Evolutionary conservation across 2,888 invertebrate species (phyloP), one percentile per base, ranked within the genome.

Genomic region (Brachycybe producta): DNA sequence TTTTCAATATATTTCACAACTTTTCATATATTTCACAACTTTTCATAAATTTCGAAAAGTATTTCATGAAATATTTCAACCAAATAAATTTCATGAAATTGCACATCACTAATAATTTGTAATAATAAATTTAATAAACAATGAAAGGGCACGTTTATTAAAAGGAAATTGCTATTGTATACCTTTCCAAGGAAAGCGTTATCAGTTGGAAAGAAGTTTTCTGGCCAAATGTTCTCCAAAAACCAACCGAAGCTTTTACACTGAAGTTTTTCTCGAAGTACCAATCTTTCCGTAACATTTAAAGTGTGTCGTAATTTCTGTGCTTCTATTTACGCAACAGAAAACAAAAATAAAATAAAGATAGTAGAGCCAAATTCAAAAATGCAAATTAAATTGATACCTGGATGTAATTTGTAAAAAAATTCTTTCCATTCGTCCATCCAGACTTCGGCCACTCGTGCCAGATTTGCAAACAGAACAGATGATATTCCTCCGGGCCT

Each of bases 351-450:
- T 41, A n/a, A 40, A 42, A 21, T 44, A 23, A 51, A 1, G 1
- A 40, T 5, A 21, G 3, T 21, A 11, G 15, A 35, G 3, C 5
- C 4, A 30, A 43, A 8, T 15, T 46, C 0, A 19, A 52, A 27
- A 51, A 13, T 8, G 47, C 13, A 7, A 42, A 41, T 15, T 4
- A 34, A 49, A 34, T 26, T 5, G 17, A 26, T 59, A 72, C 74
- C 73, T 41, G 74, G 79, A 62, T 86, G 88, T 59, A 87, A 84
- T 64, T 84, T 84, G 65, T 88, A 87, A 62, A 81, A 87, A 67
- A 92, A 91, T 55, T 85, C 81, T 11, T 85, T 82, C 84, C 94
- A 95, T 49, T 95, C 85, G 64, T 97, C 97, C 85, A 98, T 86
- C 97, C 97, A 98, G 0, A 95, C 95, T 2, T 84, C 74, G 0